A percentile compares a stretch with the other conserved stretches of the same genome.
Conservation (phyloP, 1,140 invertebrate genomes). For the Orius insidiosus region DNA sequence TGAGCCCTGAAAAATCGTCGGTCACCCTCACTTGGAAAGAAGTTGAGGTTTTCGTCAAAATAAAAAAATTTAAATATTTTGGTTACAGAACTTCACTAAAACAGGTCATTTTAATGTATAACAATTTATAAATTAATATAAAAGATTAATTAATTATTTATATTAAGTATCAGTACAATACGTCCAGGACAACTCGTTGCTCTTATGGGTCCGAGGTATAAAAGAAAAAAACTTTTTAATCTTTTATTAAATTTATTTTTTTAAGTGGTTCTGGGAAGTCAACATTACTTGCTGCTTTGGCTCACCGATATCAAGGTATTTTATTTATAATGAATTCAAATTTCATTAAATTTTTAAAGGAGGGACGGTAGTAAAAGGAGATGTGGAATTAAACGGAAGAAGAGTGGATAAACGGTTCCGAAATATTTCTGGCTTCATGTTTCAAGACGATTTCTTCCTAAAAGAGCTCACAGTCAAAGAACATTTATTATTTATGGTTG, state of each 20-base stretch:
- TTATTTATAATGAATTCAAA: not conserved
- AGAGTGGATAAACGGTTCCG: slow-evolving; percentile 53
- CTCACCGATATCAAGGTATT: slow-evolving; percentile 4
- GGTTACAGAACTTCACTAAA: too few relatives aligned
- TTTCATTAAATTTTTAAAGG: slow-evolving; percentile 26
- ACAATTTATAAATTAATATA: too few relatives aligned
- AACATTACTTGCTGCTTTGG: slow-evolving; percentile 11
- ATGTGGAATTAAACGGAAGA: slow-evolving; percentile 52
- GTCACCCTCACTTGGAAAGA: too few relatives aligned
- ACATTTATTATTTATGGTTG: slow-evolving; percentile 82
- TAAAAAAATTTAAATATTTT: too few relatives aligned
- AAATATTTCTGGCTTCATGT: slow-evolving; percentile 75
- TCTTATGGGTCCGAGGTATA: too few relatives aligned
- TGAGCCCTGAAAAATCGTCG: too few relatives aligned
- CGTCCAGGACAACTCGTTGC: too few relatives aligned
- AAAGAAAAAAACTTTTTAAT: too few relatives aligned
- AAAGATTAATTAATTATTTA: too few relatives aligned
- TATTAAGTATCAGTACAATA: too few relatives aligned
- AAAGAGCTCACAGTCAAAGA: slow-evolving; percentile 72
- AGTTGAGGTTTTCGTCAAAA: too few relatives aligned
- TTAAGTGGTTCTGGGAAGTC: slow-evolving; percentile 62
- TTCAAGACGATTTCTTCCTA: slow-evolving; percentile 85
- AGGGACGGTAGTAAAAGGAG: slow-evolving; percentile 52
- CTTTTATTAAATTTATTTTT: slow-evolving; percentile 20
- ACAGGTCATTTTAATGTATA: too few relatives aligned